Conservation (phyloP, 2,797 vertebrate genomes). For the Melopsittacus undulatus region DNA sequence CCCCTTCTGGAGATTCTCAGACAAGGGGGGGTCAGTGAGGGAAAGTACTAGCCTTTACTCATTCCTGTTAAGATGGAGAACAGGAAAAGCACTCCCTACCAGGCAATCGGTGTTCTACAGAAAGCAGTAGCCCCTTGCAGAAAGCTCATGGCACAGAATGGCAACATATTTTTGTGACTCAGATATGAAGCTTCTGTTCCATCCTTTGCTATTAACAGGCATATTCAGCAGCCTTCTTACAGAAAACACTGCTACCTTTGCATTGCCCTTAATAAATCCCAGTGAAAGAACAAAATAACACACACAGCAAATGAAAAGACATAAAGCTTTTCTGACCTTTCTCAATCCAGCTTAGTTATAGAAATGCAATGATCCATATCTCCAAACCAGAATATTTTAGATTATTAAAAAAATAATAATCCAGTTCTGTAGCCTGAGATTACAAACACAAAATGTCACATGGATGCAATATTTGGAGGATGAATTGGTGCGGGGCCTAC, state of each 20-base stretch:
- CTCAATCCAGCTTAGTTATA: neutral
- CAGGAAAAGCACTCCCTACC: neutral
- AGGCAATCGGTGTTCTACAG: neutral
- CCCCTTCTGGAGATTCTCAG: neutral
- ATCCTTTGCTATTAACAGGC: neutral
- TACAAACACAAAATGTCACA: neutral
- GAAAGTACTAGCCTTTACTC: neutral
- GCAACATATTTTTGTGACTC: neutral
- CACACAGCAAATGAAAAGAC: neutral
- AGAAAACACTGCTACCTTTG: neutral
- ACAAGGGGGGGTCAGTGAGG: neutral
- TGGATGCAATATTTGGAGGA: rapidly evolving
- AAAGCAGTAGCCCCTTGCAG: neutral
- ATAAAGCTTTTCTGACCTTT: neutral
- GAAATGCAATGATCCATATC: neutral
- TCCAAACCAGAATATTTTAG: neutral
- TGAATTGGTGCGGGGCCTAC: neutral
- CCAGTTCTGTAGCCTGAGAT: neutral
- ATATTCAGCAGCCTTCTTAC: neutral
- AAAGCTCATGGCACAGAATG: neutral
- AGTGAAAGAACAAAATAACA: neutral
- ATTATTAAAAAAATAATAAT: neutral
- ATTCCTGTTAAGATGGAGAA: neutral
- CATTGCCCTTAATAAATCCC: neutral
- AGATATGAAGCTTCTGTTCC: neutral